Evolutionary conservation across 2,113 vertebrate species (phyloP), one percentile per base, ranked within the genome.

Genomic region (Athene noctua): DNA sequence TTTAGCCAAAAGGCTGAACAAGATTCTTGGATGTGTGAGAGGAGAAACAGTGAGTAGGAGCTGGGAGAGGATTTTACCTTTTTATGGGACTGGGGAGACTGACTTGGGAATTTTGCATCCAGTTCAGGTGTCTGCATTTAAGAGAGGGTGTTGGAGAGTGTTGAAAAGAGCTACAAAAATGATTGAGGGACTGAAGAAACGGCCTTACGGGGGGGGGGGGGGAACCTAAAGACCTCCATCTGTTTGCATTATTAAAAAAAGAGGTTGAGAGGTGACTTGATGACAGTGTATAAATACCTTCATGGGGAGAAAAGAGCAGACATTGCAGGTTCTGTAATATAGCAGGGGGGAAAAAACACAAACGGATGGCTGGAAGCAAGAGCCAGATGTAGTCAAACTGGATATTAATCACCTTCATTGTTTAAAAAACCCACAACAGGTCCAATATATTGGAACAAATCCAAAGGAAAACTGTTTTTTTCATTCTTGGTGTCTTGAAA

Each of bases 221-320:
- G 92, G 86, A 91, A 79, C 86, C 59, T 87, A 67, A 94, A 95
- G 86, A 96, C 47, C 68, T 96, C 96, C 94, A 96, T 96, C 93
- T 96, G 93, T 84, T 96, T 79, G 29, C 21, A 10, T 87, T 84
- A 93, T 96, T 92, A 84, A 86, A 93, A 87, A 88, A 90, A 86
- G 80, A 84, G 89, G 61, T 74, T 79, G 94, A 84, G 89, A 94
- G 77, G 89, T 91, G 89, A 89, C 59, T 89, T 86, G 94, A 92
- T 91, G 96, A 94, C 86, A 96, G 93, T 19, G 23, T 63, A 66
- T 66, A 95, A 96, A 95, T 89, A 59, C 68, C 65, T 94, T 92
- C 71, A 55, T 1, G 2, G 68, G 61, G 57, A 70, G 77, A 80
- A 92, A 88, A 84, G 73, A 83, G 22, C 0, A 1, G 80, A 68